Conservation (phyloP, 2,113 vertebrate species). For the Prinia subflava region DNA sequence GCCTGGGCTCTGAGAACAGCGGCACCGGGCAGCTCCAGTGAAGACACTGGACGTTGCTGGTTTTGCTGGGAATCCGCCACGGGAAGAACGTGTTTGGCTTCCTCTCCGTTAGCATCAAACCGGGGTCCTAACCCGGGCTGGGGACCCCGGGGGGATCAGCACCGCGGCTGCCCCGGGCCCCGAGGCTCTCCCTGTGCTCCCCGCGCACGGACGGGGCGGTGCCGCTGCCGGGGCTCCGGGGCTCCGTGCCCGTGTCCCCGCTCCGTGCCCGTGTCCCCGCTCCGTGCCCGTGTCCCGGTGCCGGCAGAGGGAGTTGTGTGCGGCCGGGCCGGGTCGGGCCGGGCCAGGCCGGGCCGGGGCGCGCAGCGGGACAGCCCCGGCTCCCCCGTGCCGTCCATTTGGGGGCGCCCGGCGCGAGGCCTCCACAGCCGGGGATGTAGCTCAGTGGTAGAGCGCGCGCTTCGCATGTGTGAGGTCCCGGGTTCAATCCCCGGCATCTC, state of each 20-base stretch:
- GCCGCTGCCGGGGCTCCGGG: neutral
- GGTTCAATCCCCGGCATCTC: conserved; percentile 84
- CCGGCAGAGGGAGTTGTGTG: neutral
- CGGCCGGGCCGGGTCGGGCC: too few relatives aligned
- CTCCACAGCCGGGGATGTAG: conserved; percentile 13
- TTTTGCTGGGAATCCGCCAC: neutral
- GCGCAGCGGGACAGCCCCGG: rapidly evolving
- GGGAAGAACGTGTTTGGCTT: rapidly evolving
- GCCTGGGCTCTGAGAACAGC: rapidly evolving
- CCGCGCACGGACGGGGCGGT: neutral
- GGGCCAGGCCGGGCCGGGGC: too few relatives aligned
- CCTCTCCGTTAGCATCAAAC: neutral
- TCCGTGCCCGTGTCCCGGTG: neutral
- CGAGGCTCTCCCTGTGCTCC: neutral
- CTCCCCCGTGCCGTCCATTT: rapidly evolving
- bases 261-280: too few relatives aligned
- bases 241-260: neutral
- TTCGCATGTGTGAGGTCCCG: conserved; percentile 77
- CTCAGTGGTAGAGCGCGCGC: conserved; percentile 75
- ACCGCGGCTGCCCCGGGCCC: neutral
- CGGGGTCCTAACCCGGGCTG: neutral
- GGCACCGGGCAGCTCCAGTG: rapidly evolving
- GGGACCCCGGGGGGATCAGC: neutral
- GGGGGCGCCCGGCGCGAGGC: rapidly evolving
- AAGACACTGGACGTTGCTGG: rapidly evolving